Evolutionary conservation across 2,888 invertebrate species (phyloP).

Genomic region (Iphiclides podalirius): DNA sequence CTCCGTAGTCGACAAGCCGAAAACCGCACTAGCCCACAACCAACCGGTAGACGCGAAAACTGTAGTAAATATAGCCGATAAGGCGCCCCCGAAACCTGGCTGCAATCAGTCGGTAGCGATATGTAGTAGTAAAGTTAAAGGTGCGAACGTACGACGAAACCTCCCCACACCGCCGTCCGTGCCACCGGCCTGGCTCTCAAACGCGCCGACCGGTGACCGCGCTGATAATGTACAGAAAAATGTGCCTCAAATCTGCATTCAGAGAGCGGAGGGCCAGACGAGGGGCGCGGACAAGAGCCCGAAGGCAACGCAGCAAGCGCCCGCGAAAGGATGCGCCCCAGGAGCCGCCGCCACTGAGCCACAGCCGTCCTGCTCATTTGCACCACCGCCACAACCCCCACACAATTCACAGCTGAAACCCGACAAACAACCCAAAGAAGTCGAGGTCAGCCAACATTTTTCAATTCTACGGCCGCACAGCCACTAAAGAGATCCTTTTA

Average conservation of each 20-base stretch:
- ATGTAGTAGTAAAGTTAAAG: constrained; percentile 34
- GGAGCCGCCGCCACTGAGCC: constrained; percentile 26
- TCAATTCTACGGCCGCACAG: constrained; percentile 13
- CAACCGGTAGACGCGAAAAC: constrained; percentile 26
- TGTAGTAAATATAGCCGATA: constrained; percentile 24
- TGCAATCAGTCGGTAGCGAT: constrained; percentile 27
- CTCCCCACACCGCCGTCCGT: constrained; percentile 65
- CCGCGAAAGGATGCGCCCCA: constrained; percentile 33
- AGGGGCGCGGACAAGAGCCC: constrained; percentile 42
- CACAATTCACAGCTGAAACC: constrained; percentile 56
- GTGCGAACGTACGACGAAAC: constrained; percentile 33
- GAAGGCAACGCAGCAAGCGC: constrained; percentile 41
- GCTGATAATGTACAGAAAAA: constrained; percentile 40
- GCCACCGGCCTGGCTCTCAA: constrained; percentile 62
- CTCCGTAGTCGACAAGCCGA: constrained; percentile 26
- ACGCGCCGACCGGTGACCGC: constrained; percentile 32
- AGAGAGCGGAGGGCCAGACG: constrained; percentile 48
- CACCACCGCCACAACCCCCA: constrained; percentile 41
- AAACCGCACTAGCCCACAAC: constrained; percentile 13
- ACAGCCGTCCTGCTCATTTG: constrained; percentile 68
- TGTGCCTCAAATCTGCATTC: constrained; percentile 55
- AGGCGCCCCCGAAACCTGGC: constrained; percentile 1
- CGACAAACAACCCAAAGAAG: constrained; percentile 63
- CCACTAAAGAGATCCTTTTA: constrained; percentile 19
- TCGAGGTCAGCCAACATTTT: constrained; percentile 65